Percentiles rank a stretch among this genome's conserved stretches.
Conservation (phyloP, 2,113 vertebrate genomes). For the Notarius quadriscutis region DNA sequence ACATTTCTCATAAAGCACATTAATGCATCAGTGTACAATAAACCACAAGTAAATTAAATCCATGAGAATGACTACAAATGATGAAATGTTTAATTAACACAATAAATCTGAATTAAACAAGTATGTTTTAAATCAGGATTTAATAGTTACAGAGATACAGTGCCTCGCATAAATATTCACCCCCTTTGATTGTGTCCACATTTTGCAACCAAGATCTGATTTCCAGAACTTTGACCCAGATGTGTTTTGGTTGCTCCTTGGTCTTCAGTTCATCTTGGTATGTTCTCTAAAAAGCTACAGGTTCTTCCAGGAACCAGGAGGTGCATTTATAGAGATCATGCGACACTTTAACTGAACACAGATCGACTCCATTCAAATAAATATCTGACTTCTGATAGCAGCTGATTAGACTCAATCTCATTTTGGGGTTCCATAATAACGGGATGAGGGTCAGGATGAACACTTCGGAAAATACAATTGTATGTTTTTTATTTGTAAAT, state of each 20-base stretch:
- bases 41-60: not conserved
- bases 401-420: not conserved
- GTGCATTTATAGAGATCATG: not conserved
- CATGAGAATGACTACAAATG: not conserved
- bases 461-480: not conserved
- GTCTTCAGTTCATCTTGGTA: too few species aligned
- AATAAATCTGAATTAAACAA: not conserved
- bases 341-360: not conserved
- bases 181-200: too few species aligned
- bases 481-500: too few species aligned
- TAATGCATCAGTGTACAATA: not conserved
- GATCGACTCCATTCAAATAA: not conserved
- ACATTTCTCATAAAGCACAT: not conserved
- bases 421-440: not conserved
- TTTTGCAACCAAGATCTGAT: too few species aligned
- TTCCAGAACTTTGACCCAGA: too few species aligned
- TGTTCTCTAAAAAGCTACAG: not conserved
- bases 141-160: too few species aligned
- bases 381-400: not conserved
- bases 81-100: not conserved
- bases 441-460: not conserved
- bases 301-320: not conserved
- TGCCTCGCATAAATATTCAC: too few species aligned
- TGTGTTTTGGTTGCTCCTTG: too few species aligned
- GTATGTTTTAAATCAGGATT: not conserved